phyloP scores from a whole-genome alignment of 2,113 vertebrate species.

The Triplophysa siluroides region DNA sequence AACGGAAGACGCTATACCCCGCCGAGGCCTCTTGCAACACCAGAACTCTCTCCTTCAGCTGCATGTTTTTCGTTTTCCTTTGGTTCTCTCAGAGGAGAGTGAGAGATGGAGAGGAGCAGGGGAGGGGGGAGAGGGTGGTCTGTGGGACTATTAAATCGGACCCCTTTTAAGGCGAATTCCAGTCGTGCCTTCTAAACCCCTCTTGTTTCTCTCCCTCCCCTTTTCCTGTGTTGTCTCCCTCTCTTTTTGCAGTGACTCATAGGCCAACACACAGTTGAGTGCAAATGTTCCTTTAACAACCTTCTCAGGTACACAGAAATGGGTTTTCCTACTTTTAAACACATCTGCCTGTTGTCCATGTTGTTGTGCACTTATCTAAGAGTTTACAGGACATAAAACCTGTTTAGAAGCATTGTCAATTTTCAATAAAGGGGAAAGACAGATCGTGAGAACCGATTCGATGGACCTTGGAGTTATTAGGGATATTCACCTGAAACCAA shows the following conservation, averaged over 20 bases:
- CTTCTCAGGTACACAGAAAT: conserved; percentile 21
- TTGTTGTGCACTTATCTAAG: not conserved
- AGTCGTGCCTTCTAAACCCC: conserved; percentile 64
- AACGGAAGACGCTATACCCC: conserved; percentile 8
- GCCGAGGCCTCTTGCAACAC: conserved; percentile 3
- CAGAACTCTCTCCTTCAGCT: not conserved
- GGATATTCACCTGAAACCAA: too few species aligned
- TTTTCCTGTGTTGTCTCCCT: conserved; percentile 15
- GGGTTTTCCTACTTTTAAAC: not conserved
- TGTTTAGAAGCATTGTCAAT: not conserved
- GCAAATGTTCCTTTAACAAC: conserved; percentile 8
- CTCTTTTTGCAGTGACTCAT: not conserved
- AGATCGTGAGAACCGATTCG: not conserved
- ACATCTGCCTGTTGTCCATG: not conserved
- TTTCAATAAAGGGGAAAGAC: too few species aligned
- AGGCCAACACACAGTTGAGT: not conserved
- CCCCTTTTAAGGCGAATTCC: conserved; percentile 79
- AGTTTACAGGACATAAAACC: not conserved
- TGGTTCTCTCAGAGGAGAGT: conserved; percentile 51
- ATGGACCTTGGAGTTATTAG: too few species aligned
- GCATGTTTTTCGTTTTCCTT: conserved; percentile 33
- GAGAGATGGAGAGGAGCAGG: not conserved
- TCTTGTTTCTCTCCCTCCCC: conserved; percentile 33
- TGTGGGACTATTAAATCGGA: conserved; percentile 61
- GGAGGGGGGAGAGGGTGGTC: conserved; percentile 47